Percentiles rank a stretch among this genome's conserved stretches.
phyloP scores from a whole-genome alignment of 2,888 invertebrate species.

The Chalcis sispes region DNA sequence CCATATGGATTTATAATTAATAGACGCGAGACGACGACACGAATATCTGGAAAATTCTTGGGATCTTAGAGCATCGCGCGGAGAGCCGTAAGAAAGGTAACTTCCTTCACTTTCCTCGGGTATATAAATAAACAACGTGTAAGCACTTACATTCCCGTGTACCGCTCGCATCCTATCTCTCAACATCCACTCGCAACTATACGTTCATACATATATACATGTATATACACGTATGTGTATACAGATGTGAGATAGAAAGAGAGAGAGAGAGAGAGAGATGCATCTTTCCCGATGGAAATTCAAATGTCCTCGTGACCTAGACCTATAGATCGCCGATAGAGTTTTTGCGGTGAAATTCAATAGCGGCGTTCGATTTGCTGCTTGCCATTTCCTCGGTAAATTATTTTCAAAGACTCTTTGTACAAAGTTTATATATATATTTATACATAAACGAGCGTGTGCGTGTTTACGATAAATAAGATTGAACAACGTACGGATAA shows the following conservation, averaged over 20 bases:
- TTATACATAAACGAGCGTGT: background rate
- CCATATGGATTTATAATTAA: too few relatives aligned
- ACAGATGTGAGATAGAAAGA: too few relatives aligned
- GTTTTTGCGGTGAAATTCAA: constrained; percentile 48
- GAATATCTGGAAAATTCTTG: too few relatives aligned
- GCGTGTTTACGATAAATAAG: background rate
- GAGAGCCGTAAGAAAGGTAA: too few relatives aligned
- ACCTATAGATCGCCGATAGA: constrained; percentile 50
- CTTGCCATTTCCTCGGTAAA: background rate
- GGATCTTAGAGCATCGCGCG: too few relatives aligned
- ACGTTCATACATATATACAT: background rate
- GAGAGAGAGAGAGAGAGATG: too few relatives aligned
- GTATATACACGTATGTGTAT: too few relatives aligned
- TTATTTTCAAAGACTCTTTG: background rate
- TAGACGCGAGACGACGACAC: too few relatives aligned
- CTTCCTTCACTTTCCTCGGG: background rate
- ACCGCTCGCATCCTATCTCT: background rate
- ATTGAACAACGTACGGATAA: constrained; percentile 4
- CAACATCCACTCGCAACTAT: background rate
- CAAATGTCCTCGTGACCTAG: constrained; percentile 53
- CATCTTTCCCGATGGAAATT: constrained; percentile 13
- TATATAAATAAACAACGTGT: constrained; percentile 12
- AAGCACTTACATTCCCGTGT: background rate
- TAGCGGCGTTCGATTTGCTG: background rate
- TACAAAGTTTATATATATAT: constrained; percentile 35